Percentiles rank a stretch among this genome's conserved stretches.
These are phyloP conservation scores for Poeciliopsis presidionis DNA, from an alignment of 2,797 vertebrate species.

Conservation along the genomic window DNA sequence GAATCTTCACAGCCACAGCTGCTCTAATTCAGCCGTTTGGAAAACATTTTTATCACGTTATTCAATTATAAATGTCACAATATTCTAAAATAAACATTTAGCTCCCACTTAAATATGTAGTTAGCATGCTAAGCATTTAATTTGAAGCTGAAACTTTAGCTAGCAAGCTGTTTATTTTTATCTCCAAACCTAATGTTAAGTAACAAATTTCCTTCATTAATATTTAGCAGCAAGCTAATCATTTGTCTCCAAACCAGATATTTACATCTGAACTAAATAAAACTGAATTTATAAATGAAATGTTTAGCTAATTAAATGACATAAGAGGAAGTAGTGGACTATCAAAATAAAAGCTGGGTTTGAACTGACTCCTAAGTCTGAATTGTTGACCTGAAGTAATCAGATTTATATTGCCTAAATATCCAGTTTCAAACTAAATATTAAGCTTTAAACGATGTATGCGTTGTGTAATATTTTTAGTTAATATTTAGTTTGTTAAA, in stretches of 20 bases:
- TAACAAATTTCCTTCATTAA: too few species aligned
- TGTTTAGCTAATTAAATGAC: background rate
- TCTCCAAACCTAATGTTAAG: too few species aligned
- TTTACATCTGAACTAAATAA: background rate
- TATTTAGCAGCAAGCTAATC: background rate
- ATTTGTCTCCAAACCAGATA: background rate
- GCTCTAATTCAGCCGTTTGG: background rate
- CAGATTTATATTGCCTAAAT: background rate
- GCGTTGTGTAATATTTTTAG: too few species aligned
- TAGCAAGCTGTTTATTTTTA: too few species aligned
- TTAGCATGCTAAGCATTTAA: too few species aligned
- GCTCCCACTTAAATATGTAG: too few species aligned
- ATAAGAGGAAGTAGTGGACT: background rate
- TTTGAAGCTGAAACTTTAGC: too few species aligned
- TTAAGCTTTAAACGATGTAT: background rate
- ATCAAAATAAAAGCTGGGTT: background rate
- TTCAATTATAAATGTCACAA: background rate
- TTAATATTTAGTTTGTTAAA: background rate
- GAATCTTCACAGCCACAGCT: background rate
- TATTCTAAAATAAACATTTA: too few species aligned
- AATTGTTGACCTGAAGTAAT: too few species aligned
- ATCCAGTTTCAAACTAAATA: background rate
- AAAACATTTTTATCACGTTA: background rate
- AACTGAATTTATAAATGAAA: background rate
- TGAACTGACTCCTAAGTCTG: background rate